Evolutionary conservation across 2,113 vertebrate species (phyloP).

Genomic region (Telmatochromis sp.): DNA sequence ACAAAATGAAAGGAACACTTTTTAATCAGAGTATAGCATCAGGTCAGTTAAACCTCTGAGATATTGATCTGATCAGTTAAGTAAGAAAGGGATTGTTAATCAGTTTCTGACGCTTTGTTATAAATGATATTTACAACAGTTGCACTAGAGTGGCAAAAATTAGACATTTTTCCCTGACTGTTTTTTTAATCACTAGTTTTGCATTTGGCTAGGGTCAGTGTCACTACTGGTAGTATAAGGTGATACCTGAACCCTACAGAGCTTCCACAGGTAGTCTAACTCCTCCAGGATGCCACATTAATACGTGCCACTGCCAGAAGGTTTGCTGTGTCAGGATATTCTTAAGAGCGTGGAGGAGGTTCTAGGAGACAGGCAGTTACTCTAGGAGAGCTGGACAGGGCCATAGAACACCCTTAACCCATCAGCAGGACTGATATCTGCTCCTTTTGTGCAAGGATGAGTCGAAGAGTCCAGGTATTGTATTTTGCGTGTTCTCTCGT

Average conservation of each 20-base stretch:
- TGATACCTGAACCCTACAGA: neutral
- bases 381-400: neutral
- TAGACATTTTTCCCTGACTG: neutral
- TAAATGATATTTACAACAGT: rapidly evolving
- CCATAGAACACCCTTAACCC: rapidly evolving
- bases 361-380: neutral
- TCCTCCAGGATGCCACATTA: rapidly evolving
- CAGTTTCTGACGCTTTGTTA: rapidly evolving
- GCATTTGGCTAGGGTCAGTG: neutral
- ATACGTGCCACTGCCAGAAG: neutral
- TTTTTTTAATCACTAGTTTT: neutral
- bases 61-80: neutral
- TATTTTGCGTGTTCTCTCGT: rapidly evolving
- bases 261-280: neutral
- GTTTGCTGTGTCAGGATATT: neutral
- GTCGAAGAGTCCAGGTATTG: neutral
- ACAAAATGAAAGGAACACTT: neutral
- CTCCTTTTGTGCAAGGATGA: neutral
- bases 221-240: neutral
- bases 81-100: neutral
- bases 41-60: neutral
- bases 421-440: neutral
- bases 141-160: neutral
- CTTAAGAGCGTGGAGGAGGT: neutral
- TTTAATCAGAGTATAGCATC: neutral